A percentile compares a stretch with the other conserved stretches of the same genome.
Conservation (phyloP, 2,113 vertebrate genomes). For the Rhinolophus sinicus region DNA sequence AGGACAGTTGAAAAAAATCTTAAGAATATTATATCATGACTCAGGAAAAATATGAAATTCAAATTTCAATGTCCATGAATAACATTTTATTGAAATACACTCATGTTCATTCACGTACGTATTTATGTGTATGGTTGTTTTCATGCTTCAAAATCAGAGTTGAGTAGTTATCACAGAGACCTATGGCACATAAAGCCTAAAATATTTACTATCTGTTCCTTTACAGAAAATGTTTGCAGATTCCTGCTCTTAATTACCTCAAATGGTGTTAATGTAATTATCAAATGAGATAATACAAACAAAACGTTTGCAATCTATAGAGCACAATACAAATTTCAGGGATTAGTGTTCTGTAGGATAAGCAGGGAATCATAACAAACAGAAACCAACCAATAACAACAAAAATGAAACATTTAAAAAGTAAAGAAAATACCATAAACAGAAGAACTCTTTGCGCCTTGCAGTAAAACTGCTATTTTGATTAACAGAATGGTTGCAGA, state of each 20-base stretch:
- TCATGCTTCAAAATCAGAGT: background rate
- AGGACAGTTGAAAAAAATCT: background rate
- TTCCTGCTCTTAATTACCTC: background rate
- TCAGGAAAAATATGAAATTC: background rate
- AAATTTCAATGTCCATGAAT: background rate
- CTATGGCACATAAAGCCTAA: background rate
- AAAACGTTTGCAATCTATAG: background rate
- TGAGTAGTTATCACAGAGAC: background rate
- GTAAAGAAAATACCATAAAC: background rate
- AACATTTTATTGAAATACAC: background rate
- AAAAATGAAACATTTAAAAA: background rate
- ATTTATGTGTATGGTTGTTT: background rate
- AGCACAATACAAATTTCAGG: background rate
- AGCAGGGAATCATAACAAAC: background rate
- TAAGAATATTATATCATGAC: background rate
- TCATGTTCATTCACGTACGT: background rate
- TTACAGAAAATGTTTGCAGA: background rate
- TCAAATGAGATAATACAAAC: background rate
- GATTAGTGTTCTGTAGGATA: background rate
- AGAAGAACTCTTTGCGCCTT: background rate
- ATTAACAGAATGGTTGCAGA: background rate
- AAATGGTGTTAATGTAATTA: background rate
- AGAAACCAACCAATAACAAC: background rate
- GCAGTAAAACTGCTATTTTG: background rate
- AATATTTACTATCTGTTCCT: background rate